Percentiles rank a stretch among this genome's conserved stretches.
These are phyloP conservation scores for Oreotragus oreotragus DNA, from an alignment of 2,113 vertebrate species.

Conservation along the genomic window DNA sequence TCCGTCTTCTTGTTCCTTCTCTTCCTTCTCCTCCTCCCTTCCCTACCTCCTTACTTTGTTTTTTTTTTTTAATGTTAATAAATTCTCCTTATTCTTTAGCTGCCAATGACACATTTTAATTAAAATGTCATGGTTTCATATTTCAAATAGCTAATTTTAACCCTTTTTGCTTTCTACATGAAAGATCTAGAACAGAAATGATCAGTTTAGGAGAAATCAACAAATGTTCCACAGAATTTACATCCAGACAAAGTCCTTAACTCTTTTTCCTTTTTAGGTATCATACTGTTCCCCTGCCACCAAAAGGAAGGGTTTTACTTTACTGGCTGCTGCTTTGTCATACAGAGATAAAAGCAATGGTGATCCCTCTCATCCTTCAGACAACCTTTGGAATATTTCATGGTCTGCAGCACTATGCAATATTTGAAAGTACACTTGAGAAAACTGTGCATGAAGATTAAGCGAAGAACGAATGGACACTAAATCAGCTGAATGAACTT, in stretches of 20 bases:
- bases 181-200: not conserved
- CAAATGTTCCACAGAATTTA: not conserved
- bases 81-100: not conserved
- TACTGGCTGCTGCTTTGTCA: constrained; percentile 63
- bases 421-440: not conserved
- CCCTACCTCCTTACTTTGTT: not conserved
- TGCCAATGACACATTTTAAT: constrained; percentile 16
- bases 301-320: constrained; percentile 63
- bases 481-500: not conserved
- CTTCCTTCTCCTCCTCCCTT: not conserved
- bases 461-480: not conserved
- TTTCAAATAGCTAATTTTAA: constrained; percentile 39
- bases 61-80: not conserved
- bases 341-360: constrained; percentile 49
- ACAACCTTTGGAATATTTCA: not conserved
- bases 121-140: not conserved
- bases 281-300: constrained; percentile 67
- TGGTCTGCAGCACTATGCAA: constrained; percentile 28
- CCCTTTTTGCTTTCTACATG: not conserved
- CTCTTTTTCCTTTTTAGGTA: constrained; percentile 55
- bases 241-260: not conserved
- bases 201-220: not conserved
- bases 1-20: not conserved
- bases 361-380: constrained; percentile 29
- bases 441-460: constrained; percentile 43